These are phyloP conservation scores for Tetanocera ferruginea DNA, from an alignment of 2,888 invertebrate species.

Conservation along the genomic window DNA sequence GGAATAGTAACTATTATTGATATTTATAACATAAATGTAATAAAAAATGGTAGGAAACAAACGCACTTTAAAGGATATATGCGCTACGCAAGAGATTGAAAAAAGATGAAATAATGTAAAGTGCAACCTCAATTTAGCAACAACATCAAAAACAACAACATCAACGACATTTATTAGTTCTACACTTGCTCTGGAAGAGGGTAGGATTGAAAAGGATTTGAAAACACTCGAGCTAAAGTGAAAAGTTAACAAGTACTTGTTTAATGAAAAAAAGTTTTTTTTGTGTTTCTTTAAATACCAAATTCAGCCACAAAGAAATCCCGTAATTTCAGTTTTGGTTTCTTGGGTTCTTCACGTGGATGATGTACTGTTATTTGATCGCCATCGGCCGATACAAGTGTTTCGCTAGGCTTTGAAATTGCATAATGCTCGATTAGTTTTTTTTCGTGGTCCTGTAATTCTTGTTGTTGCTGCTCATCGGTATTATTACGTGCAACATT, in stretches of 20 bases:
- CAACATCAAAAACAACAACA: constrained; percentile 10
- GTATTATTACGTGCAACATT: too few species aligned
- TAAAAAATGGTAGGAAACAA: too few species aligned
- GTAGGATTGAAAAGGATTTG: neutral
- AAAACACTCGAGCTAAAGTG: neutral
- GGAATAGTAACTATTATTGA: too few species aligned
- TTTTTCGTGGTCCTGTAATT: constrained; percentile 64
- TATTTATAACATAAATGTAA: too few species aligned
- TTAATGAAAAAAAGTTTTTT: neutral
- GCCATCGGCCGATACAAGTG: constrained; percentile 67
- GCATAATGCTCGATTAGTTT: constrained; percentile 62
- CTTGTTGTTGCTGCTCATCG: constrained; percentile 35
- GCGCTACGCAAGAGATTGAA: too few species aligned
- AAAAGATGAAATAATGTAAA: too few species aligned
- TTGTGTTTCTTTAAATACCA: constrained; percentile 72
- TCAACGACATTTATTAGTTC: neutral
- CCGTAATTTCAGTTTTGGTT: constrained; percentile 85
- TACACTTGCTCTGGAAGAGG: neutral
- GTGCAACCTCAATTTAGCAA: neutral
- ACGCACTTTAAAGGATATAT: too few species aligned
- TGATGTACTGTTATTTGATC: constrained; percentile 73
- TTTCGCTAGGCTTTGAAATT: constrained; percentile 64
- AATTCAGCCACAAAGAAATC: constrained; percentile 88
- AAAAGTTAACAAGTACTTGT: neutral
- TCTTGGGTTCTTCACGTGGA: constrained; percentile 81